Evolutionary conservation across 23 tunicate genomes (phyloP).

Genomic region (Oikopleura dioica): DNA sequence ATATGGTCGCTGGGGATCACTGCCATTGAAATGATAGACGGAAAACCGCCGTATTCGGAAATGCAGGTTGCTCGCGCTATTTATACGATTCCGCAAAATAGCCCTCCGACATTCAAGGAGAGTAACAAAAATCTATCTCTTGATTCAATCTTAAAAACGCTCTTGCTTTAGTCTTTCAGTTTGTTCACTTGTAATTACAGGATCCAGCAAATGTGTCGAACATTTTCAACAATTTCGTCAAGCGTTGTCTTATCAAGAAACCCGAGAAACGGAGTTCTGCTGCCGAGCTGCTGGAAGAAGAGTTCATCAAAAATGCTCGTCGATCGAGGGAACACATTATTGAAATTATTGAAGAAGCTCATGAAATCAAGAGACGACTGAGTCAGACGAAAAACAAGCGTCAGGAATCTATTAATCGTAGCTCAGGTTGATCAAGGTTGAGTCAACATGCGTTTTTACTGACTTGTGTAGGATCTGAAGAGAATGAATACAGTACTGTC

Average conservation of each 20-base stretch:
- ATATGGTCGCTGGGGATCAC: conserved; percentile 97
- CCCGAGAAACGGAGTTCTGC: conserved; percentile 73
- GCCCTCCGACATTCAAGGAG: conserved; percentile 81
- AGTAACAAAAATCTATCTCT: conserved; percentile 46
- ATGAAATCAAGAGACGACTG: conserved; percentile 49
- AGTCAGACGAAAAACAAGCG: conserved; percentile 15
- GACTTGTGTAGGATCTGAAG: not conserved
- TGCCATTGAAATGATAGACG: conserved; percentile 90
- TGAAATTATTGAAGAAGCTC: conserved; percentile 83
- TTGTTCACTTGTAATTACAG: not conserved
- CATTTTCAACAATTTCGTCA: conserved; percentile 60
- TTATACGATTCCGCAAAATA: conserved; percentile 76
- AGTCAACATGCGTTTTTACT: too few relatives aligned
- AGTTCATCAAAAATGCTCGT: conserved; percentile 28
- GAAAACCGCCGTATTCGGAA: conserved; percentile 93
- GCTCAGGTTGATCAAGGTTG: not conserved
- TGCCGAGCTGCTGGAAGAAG: conserved; percentile 46
- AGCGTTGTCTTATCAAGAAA: conserved; percentile 67
- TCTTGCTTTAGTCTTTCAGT: not conserved
- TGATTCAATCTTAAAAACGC: not conserved
- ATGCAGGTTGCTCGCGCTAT: conserved; percentile 92
- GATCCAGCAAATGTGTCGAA: conserved; percentile 21
- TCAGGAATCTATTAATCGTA: not conserved
- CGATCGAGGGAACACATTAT: not conserved
- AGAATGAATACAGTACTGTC: not conserved